phyloP scores from a whole-genome alignment of 92 coral and sea anemone species.

The Zoanthus sansibaricus region DNA sequence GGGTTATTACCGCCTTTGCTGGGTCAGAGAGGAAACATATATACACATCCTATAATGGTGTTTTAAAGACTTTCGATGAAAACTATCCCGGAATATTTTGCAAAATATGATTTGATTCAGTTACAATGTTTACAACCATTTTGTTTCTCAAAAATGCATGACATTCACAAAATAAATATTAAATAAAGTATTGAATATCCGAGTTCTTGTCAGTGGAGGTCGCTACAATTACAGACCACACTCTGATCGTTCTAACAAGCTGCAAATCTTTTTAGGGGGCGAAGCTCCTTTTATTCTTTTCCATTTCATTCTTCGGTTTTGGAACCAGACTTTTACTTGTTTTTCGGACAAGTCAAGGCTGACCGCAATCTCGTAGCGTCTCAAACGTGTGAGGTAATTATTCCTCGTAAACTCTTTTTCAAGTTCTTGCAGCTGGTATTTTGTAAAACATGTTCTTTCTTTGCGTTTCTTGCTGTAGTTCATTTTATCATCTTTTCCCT shows the following conservation, averaged over 20 bases:
- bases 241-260: slow-evolving; percentile 56
- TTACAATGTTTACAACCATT: not conserved
- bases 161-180: slow-evolving; percentile 36
- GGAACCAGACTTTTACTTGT: slow-evolving; percentile 92
- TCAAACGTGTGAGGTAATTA: slow-evolving; percentile 80
- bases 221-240: not conserved
- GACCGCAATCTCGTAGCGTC: slow-evolving; percentile 86
- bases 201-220: not conserved
- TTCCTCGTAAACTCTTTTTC: slow-evolving; percentile 81
- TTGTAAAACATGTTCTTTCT: slow-evolving; percentile 87
- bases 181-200: not conserved
- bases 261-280: slow-evolving; percentile 60
- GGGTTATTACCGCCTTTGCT: too few species aligned
- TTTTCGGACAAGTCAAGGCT: slow-evolving; percentile 81
- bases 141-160: not conserved
- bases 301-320: slow-evolving; percentile 93
- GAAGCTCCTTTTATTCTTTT: slow-evolving; percentile 76
- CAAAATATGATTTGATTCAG: too few species aligned
- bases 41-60: too few species aligned
- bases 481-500: slow-evolving; percentile 35
- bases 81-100: too few species aligned
- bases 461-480: slow-evolving; percentile 65
- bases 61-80: too few species aligned
- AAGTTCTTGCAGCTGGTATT: slow-evolving; percentile 80
- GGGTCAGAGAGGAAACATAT: too few species aligned